Base-by-base conservation (phyloP, 1,140 invertebrate species). In the Tigriopus japonicus region DNA sequence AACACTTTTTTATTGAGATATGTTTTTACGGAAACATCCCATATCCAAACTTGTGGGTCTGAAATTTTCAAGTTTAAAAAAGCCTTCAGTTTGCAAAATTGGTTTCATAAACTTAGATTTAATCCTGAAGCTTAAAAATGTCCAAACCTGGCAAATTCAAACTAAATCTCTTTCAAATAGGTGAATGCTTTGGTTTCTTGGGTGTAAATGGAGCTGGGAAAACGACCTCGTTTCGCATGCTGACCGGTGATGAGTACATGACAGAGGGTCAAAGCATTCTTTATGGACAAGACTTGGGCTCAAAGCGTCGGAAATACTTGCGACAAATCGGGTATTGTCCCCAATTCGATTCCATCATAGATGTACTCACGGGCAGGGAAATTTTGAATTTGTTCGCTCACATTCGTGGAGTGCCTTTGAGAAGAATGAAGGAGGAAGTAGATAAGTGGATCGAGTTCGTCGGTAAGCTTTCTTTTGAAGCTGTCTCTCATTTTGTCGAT, bases 161-260 rank as follows among this genome's bases (percentile, higher is more conserved):
- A n/a, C n/a, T 35, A 35, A 35, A 35, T n/a, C n/a, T n/a, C 28
- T 35, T 35, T 35, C 28, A 35, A 35, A 35, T 35, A 35, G 28
- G 28, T 1, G 82, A 87, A 71, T 90, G 87, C 69, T 89, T 90
- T 73, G 87, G 87, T 2, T 72, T 90, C 17, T 68, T 89, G 2
- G 86, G 87, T 21, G 76, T 84, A 0, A 84, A 84, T 67, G 90
- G 89, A 0, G 88, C 90, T 6, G 90, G 90, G 5, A 94, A 94
- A 73, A 89, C 87, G 6, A 86, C 86, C 13, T 90, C 86, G 6
- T 92, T 93, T 65, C 82, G 82, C 17, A 67, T 67, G 66, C 59
- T 67, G 13, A 67, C 66, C 15, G 66, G 66, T n/a, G 55, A 58
- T 24, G 40, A 28, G 15, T 35, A 41, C 12, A 23, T 59, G 6